Percentiles rank a stretch among this genome's conserved stretches.
Evolutionary conservation across 2,113 vertebrate genomes (phyloP).

Genomic region (Pluvialis apricaria): DNA sequence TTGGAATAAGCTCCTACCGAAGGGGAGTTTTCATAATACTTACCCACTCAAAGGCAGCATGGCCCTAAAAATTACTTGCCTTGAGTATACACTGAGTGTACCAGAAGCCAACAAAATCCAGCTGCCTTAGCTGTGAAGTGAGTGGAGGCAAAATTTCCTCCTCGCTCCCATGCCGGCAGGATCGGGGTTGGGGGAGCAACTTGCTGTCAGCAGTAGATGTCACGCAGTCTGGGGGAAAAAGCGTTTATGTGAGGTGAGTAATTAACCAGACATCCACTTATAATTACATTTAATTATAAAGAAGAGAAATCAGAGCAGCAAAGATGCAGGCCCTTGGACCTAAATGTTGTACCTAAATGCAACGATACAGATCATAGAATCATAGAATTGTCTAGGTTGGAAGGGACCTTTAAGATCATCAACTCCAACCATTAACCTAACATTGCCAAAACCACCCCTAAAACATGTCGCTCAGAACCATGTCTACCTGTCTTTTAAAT

Average conservation of each 20-base stretch:
- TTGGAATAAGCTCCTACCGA: constrained; percentile 40
- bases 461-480: not conserved
- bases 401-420: not conserved
- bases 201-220: not conserved
- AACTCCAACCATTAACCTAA: not conserved
- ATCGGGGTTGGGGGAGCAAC: not conserved
- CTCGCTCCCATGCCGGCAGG: not conserved
- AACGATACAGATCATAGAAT: not conserved
- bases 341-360: not conserved
- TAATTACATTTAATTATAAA: not conserved
- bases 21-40: not conserved
- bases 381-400: not conserved
- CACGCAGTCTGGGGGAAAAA: not conserved
- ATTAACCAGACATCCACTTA: not conserved
- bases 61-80: constrained; percentile 3
- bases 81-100: not conserved
- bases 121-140: not conserved
- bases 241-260: not conserved
- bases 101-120: not conserved
- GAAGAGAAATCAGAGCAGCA: not conserved
- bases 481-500: not conserved
- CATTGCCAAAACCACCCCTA: not conserved
- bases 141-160: not conserved
- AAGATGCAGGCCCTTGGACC: not conserved
- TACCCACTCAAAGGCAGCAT: constrained; percentile 12